Evolutionary conservation across 2,113 vertebrate species (phyloP), one percentile per base, ranked within the genome.

Genomic region (Reinhardtius hippoglossoides): DNA sequence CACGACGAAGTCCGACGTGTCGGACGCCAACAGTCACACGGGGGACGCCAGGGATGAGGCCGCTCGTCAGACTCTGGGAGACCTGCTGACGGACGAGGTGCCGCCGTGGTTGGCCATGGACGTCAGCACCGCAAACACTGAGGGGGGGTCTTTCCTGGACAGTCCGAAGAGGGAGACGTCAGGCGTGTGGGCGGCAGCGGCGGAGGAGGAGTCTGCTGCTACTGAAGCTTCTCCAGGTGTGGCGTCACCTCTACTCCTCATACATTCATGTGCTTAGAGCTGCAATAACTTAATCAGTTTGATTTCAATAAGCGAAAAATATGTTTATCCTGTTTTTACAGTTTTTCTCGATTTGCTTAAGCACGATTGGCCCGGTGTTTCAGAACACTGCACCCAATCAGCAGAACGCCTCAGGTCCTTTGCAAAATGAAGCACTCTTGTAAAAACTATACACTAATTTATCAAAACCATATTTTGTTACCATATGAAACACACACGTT

Each of bases 61-160:
- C 1, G n/a, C 67, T 9, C 23, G 12, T 23, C 72, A 69, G 65
- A 48, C 63, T 18, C 23, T 62, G 4, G 82, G 42, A 20, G 42
- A 73, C 44, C 67, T 91, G 27, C 72, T 93, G 18, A 63, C 6
- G 15, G 89, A 92, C 2, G 90, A 93, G 64, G 78, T 74, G 52
- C 89, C 90, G 0, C 91, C 89, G 0, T 94, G 91, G 94, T 59
- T 89, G 69, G 52, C 31, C 8, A 0, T 54, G 0, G 78, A 88
- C 8, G 18, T 71, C 26, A 87, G 61, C 55, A n/a, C 24, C 3
- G 31, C 44, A 0, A 70, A 69, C 23, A 44, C 52, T 0, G 76
- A 80, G 67, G 13, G 42, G 16, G 46, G 1, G 24, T 76, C 42
- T 9, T 1, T 70, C 40, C 52, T 62, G 12, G 26, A 23, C 4